Evolutionary conservation across 2,113 vertebrate genomes (phyloP), one percentile per base, ranked within the genome.

Genomic region (Sinocyclocheilus rhinocerous): DNA sequence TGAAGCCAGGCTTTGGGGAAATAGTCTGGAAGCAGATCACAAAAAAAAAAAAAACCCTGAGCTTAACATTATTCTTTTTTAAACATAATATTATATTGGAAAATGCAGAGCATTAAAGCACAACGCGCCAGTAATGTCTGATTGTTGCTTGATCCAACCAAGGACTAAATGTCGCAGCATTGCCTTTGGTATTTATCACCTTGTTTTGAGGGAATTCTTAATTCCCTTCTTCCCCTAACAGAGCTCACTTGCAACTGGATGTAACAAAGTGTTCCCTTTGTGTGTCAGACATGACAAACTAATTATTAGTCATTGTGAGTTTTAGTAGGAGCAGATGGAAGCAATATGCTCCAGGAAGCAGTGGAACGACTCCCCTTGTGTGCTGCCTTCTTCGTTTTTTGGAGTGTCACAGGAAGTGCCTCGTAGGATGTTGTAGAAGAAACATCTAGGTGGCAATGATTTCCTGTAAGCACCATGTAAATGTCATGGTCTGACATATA

Each of bases 41-140:
- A 52, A 75, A 86, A 67, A 84, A 79, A 45, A 45, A 45, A 45
- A 45, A 45, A 36, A 36, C 18, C 78, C 33, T 87, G 75, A 91
- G 90, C 87, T 92, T 92, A 90, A 89, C 90, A 92, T 92, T 42
- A 45, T 79, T 91, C 87, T 89, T 63, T 42, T 75, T 45, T 6
- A 70, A 80, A 81, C 73, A 76, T 81, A 85, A 67, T 65, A 69
- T 79, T 76, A 85, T 50, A 78, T 36, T 29, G 48, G 55, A 57
- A n/a, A 73, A 81, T 50, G 18, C 18, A 24, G n/a, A 29, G 29
- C 76, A 70, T 67, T 52, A 77, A 48, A 77, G 24, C 24, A 18
- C 5, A 55, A 18, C 5, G 15, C 24, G 1, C 24, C 42, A n/a
- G 59, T 50, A 33, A 81, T 45, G 15, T 67, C 42, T 29, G 61